Evolutionary conservation across 2,113 vertebrate species (phyloP).

Genomic region (Vulpes lagopus): DNA sequence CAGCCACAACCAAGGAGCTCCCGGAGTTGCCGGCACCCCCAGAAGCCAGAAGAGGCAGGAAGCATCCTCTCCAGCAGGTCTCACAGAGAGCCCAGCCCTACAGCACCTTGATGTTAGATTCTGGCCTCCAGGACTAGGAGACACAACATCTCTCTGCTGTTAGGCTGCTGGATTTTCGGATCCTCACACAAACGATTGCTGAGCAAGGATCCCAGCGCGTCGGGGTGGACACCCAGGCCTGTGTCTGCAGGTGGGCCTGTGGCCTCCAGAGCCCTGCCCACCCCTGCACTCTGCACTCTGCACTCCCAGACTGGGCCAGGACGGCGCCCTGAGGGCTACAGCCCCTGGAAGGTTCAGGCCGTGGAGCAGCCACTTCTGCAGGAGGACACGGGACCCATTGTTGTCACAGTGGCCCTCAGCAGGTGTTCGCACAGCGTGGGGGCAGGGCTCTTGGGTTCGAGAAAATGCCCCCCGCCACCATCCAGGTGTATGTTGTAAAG

Average conservation of each 20-base stretch:
- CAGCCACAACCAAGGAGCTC: not conserved
- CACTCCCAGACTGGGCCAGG: not conserved
- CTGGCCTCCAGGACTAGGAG: too few species aligned
- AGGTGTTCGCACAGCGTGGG: not conserved
- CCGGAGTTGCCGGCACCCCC: not conserved
- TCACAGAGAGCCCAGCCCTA: rapidly evolving
- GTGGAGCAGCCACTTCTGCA: not conserved
- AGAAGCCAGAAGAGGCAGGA: not conserved
- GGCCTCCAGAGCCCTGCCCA: not conserved
- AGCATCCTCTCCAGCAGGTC: rapidly evolving
- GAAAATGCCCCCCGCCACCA: not conserved
- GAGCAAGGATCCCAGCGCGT: not conserved
- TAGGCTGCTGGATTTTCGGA: not conserved
- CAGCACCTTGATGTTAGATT: rapidly evolving
- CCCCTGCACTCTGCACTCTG: not conserved
- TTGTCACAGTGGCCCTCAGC: not conserved
- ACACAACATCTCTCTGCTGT: rapidly evolving
- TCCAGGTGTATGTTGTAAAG: not conserved
- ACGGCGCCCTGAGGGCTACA: rapidly evolving
- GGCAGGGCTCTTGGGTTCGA: not conserved
- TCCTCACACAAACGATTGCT: too few species aligned
- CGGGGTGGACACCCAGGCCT: too few species aligned
- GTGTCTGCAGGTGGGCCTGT: not conserved
- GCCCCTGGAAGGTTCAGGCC: not conserved
- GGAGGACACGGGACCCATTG: constrained; percentile 36